Conservation (phyloP, 2,888 invertebrate species). For the Zhuqinia jingwanae region DNA sequence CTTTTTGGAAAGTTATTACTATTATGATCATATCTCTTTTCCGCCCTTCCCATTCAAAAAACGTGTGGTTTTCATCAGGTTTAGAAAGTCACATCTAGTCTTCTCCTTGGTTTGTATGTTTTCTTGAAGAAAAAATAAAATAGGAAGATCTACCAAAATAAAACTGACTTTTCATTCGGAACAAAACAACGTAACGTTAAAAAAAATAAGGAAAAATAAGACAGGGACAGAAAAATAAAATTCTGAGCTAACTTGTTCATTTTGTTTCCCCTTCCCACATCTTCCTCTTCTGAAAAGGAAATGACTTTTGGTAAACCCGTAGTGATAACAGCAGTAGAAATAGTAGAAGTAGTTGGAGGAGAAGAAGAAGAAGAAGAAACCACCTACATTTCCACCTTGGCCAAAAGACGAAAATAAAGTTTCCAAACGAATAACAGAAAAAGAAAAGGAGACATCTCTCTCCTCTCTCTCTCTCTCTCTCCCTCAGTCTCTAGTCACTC, state of each 20-base stretch:
- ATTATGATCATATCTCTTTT: constrained; percentile 36
- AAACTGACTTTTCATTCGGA: background rate
- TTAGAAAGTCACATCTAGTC: constrained; percentile 7
- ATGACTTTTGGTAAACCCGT: constrained; percentile 48
- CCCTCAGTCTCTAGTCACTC: constrained; percentile 48
- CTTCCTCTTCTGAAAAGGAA: constrained; percentile 48
- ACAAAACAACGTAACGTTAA: background rate
- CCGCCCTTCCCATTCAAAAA: background rate
- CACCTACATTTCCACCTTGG: background rate
- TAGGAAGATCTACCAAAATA: background rate
- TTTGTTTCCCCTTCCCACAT: constrained; percentile 2
- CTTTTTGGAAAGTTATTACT: constrained; percentile 34
- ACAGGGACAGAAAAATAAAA: background rate
- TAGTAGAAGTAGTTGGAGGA: background rate
- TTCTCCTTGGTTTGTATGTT: background rate
- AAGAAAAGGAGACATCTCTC: too few relatives aligned
- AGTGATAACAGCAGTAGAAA: background rate
- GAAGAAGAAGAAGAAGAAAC: background rate
- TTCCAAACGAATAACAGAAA: constrained; percentile 12
- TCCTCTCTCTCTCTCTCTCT: too few relatives aligned
- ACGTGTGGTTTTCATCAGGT: background rate
- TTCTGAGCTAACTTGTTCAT: background rate
- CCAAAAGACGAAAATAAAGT: constrained; percentile 36
- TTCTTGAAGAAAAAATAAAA: too few relatives aligned
- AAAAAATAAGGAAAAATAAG: background rate